phyloP scores from a whole-genome alignment of 1,140 invertebrate species.

The Lasaia peninsularis region DNA sequence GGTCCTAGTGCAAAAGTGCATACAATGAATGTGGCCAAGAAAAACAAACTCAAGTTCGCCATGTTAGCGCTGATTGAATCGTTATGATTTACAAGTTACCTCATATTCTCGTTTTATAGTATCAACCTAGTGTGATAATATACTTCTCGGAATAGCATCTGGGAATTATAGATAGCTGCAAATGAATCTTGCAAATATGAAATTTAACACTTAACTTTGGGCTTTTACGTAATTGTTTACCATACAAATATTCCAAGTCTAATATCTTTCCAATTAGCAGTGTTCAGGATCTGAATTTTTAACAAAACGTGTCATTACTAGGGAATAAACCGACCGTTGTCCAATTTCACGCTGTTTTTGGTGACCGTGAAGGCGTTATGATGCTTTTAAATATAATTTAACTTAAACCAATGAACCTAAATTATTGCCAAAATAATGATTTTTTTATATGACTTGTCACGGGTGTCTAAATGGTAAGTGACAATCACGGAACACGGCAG shows the following conservation, averaged over 20 bases:
- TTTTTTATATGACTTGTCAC: too few relatives aligned
- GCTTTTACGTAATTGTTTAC: constrained; percentile 9
- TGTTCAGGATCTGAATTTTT: neutral
- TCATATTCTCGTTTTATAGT: neutral
- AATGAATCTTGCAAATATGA: constrained; percentile 11
- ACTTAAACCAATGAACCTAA: too few relatives aligned
- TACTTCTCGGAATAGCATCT: constrained; percentile 15
- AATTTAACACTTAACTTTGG: constrained; percentile 15
- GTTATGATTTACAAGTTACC: constrained; percentile 5
- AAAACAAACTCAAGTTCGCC: neutral
- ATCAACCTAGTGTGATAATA: constrained; percentile 10
- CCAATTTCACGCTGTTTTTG: too few relatives aligned
- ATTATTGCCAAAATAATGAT: too few relatives aligned
- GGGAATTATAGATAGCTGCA: neutral
- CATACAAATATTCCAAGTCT: neutral
- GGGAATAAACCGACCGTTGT: too few relatives aligned
- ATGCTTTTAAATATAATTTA: too few relatives aligned
- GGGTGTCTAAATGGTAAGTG: too few relatives aligned
- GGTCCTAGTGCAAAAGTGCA: neutral
- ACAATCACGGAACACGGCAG: too few relatives aligned
- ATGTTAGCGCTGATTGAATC: neutral
- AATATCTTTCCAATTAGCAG: neutral
- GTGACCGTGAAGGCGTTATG: too few relatives aligned
- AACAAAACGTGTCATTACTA: too few relatives aligned
- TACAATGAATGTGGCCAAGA: neutral